A percentile compares a stretch with the other conserved stretches of the same genome.
phyloP scores from a whole-genome alignment of 1,140 invertebrate species.

The Bombus pascuorum region DNA sequence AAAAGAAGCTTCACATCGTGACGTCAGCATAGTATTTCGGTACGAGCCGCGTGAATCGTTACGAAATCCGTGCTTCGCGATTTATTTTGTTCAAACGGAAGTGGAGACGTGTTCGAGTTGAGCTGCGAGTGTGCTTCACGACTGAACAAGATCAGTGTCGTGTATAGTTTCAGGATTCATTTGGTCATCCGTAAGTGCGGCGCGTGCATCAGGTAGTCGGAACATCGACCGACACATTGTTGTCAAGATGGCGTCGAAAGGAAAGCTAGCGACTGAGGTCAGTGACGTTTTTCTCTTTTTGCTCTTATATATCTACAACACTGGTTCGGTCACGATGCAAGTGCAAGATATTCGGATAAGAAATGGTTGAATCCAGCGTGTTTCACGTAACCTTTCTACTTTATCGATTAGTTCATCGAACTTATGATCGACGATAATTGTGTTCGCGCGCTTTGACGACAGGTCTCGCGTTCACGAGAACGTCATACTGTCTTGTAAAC shows the following conservation, averaged over 20 bases:
- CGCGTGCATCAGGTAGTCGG: slow-evolving; percentile 45
- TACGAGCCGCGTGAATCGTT: slow-evolving; percentile 7
- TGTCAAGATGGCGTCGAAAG: slow-evolving; percentile 81
- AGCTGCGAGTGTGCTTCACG: slow-evolving; percentile 27
- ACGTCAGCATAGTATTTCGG: slow-evolving; percentile 50
- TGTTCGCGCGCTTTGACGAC: slow-evolving; percentile 31
- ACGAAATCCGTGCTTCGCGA: not conserved
- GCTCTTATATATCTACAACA: not conserved
- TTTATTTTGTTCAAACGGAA: not conserved
- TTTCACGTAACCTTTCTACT: too few species aligned
- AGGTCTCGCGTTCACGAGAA: slow-evolving; percentile 49
- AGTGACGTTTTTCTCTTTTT: slow-evolving; percentile 56
- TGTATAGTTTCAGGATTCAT: not conserved
- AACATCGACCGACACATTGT: slow-evolving; percentile 67
- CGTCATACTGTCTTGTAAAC: slow-evolving; percentile 59
- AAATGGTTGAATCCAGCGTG: not conserved
- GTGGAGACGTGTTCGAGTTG: slow-evolving; percentile 30
- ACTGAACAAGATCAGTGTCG: slow-evolving; percentile 18
- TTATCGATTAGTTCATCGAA: slow-evolving; percentile 40
- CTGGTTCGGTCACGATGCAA: slow-evolving; percentile 5
- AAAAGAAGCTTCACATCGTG: slow-evolving; percentile 46
- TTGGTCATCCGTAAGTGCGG: not conserved
- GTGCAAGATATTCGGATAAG: too few species aligned
- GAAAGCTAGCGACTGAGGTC: slow-evolving; percentile 77
- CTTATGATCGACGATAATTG: not conserved